phyloP scores from a whole-genome alignment of 2,888 invertebrate species.

The Drosophila anceps region DNA sequence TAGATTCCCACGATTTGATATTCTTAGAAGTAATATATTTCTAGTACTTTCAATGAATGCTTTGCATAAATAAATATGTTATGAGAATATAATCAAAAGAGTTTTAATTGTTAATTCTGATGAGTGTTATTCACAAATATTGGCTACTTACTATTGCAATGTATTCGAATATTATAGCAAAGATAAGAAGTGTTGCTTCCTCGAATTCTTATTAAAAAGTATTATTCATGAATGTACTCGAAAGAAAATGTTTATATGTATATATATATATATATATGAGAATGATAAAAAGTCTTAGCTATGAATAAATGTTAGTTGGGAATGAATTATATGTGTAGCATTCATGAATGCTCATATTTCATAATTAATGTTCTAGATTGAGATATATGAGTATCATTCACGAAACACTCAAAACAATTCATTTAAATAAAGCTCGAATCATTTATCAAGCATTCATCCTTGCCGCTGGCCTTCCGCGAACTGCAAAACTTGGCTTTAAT shows the following conservation, averaged over 20 bases:
- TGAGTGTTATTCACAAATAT: neutral
- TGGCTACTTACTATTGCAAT: neutral
- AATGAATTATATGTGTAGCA: neutral
- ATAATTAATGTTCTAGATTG: conserved; percentile 5
- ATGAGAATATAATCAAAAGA: neutral
- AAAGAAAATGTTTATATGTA: neutral
- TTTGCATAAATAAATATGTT: neutral
- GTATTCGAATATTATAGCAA: neutral
- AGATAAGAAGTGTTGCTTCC: neutral
- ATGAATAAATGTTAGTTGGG: neutral
- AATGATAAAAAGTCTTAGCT: neutral
- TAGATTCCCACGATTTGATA: too few relatives aligned
- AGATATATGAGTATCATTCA: conserved; percentile 13
- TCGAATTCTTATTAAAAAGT: neutral
- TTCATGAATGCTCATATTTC: neutral
- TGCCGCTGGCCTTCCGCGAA: conserved; percentile 39
- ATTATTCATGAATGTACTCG: neutral
- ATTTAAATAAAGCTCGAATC: conserved; percentile 33
- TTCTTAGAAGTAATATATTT: neutral
- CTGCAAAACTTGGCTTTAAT: conserved; percentile 30
- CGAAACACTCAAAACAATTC: conserved; percentile 15
- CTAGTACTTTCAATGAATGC: neutral
- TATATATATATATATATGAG: neutral
- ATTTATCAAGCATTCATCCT: conserved; percentile 48
- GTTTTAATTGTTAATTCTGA: neutral